Base-by-base conservation (phyloP, 2,113 vertebrate species). In the Strix aluco region DNA sequence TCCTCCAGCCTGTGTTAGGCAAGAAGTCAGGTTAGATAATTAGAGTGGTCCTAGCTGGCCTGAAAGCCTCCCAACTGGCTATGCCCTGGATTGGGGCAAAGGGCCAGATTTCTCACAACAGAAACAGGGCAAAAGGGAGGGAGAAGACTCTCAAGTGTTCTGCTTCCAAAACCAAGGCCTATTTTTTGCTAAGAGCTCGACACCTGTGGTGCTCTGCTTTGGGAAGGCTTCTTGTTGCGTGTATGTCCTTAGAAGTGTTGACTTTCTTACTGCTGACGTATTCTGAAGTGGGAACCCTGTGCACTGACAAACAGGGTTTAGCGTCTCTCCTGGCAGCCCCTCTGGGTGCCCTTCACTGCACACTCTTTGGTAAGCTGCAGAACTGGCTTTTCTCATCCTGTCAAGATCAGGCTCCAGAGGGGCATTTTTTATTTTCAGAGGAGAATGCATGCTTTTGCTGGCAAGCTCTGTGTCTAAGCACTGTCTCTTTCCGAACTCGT, bases 231-330 rank as follows among this genome's bases (percentile, higher is more conserved):
- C 73, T 30, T 20, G 22, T 22, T 23, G 40, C 27, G 16, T 0
- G 0, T 11, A 5, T 7, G 13, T 65, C 51, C 40, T 46, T 29
- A 17, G 22, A 38, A 46, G 20, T 4, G 44, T 8, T 36, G 70
- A 25, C 30, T 65, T 74, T 29, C 51, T 57, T 57, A 17, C 18
- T 23, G 61, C 17, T 70, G 15, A 6, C 23, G 49, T 42, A 15
- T 3, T 65, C 40, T 11, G 54, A 42, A 46, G 34, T 0, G 4
- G 42, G 19, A 13, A 17, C 10, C 30, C 25, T 21, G 0, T 23
- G 61, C 32, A 7, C 8, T 27, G 32, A 7, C 29, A 13, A 29
- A 8, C 8, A 30, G 25, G 46, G 19, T 38, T 78, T 20, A 2
- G 46, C 15, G 36, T 25, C 55, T n/a, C n/a, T 78, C 26, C 55